These are phyloP conservation scores for Cremastinae sp. DNA, from an alignment of 2,888 invertebrate species.

Conservation along the genomic window DNA sequence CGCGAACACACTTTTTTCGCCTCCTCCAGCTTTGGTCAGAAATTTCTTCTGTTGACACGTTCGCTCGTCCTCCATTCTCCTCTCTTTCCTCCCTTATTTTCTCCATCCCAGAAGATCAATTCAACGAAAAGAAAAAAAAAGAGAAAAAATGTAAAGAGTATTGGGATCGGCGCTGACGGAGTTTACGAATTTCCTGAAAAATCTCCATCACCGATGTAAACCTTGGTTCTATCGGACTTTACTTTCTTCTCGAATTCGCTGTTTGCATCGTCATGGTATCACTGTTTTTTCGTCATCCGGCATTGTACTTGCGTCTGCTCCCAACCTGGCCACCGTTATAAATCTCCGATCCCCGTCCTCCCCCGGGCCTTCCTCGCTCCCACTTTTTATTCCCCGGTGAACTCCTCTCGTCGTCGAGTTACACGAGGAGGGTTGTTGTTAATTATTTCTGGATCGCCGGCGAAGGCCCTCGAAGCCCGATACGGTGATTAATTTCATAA, in stretches of 20 bases:
- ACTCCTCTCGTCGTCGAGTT: conserved; percentile 32
- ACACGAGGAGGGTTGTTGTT: conserved; percentile 44
- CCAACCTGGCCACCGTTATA: conserved; percentile 10
- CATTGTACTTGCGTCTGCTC: conserved; percentile 30
- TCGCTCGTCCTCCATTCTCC: conserved; percentile 12
- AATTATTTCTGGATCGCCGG: conserved; percentile 50
- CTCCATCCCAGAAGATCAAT: background rate
- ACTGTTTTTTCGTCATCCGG: conserved; percentile 53
- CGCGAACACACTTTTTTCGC: conserved; percentile 1
- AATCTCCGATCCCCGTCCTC: conserved; percentile 1
- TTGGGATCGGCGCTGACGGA: conserved; percentile 46
- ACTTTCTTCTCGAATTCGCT: conserved; percentile 57
- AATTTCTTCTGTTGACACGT: background rate
- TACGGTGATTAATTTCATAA: conserved; percentile 29
- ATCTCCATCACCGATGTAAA: conserved; percentile 69
- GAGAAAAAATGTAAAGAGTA: too few species aligned
- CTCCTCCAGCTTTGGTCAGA: background rate
- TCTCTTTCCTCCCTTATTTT: background rate
- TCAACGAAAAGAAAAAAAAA: conserved; percentile 12
- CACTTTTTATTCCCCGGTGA: conserved; percentile 34
- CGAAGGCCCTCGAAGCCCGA: conserved; percentile 9
- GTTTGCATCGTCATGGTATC: conserved; percentile 67
- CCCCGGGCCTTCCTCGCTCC: background rate
- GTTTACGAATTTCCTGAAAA: conserved; percentile 32
- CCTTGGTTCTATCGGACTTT: conserved; percentile 55